These are phyloP conservation scores for Sorex fumeus DNA, from an alignment of 2,113 vertebrate species.

Conservation along the genomic window DNA sequence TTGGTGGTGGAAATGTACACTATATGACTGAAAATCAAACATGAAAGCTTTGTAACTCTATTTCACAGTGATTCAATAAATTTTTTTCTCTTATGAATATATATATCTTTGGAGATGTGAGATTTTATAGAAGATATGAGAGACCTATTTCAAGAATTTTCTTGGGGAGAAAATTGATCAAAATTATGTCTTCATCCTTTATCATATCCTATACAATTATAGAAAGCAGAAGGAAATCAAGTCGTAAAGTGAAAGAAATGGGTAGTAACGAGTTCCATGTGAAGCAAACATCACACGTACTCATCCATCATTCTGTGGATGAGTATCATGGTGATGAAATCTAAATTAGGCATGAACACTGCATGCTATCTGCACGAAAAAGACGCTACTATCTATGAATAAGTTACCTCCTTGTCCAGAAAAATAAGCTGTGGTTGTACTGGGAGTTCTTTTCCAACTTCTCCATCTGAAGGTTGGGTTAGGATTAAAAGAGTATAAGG, in stretches of 20 bases:
- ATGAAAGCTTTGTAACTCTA: too few species aligned
- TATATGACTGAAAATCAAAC: too few species aligned
- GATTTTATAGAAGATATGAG: neutral
- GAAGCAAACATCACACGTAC: neutral
- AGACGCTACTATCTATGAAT: neutral
- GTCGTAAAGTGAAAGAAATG: neutral
- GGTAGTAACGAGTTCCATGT: neutral
- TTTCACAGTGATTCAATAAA: too few species aligned
- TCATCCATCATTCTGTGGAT: too few species aligned
- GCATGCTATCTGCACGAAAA: neutral
- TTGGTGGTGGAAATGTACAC: too few species aligned
- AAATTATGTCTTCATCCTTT: neutral
- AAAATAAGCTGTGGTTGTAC: constrained; percentile 87
- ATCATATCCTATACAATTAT: neutral
- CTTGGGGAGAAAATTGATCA: neutral
- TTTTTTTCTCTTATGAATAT: too few species aligned
- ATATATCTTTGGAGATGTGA: neutral
- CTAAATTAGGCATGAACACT: neutral
- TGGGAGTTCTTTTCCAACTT: constrained; percentile 84
- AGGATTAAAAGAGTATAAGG: constrained; percentile 85
- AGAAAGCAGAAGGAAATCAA: constrained; percentile 21
- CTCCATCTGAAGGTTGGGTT: constrained; percentile 88
- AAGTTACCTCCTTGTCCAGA: constrained; percentile 87
- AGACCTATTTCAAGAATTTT: neutral
- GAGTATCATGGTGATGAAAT: too few species aligned